These are phyloP conservation scores for Scaptomyza graminum DNA, from an alignment of 1,140 invertebrate genomes.

Conservation along the genomic window DNA sequence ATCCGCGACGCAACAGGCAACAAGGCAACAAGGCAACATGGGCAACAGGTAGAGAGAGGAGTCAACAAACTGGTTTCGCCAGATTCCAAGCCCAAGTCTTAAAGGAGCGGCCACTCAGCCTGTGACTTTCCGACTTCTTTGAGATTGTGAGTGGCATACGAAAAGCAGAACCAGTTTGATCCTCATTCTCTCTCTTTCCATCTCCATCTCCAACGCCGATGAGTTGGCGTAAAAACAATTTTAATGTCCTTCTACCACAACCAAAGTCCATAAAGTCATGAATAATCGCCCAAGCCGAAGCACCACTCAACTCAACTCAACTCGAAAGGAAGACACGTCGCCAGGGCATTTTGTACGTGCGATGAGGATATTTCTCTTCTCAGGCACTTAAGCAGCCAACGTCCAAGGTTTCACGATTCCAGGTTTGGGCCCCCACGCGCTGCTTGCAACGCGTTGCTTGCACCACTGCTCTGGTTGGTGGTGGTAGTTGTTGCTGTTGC, in stretches of 20 bases:
- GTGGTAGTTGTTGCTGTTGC: conserved; percentile 1
- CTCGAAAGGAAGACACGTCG: conserved; percentile 9
- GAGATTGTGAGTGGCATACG: conserved; percentile 73
- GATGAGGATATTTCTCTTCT: conserved; percentile 53
- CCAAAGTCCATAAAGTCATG: conserved; percentile 76
- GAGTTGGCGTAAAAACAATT: conserved; percentile 82
- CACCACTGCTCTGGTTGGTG: neutral
- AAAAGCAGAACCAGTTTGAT: conserved; percentile 77
- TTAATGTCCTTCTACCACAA: conserved; percentile 73
- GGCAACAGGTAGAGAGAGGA: conserved; percentile 60
- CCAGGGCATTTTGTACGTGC: conserved; percentile 51
- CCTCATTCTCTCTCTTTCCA: no score
- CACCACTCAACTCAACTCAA: no score
- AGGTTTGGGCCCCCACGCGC: conserved; percentile 30
- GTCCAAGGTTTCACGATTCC: neutral
- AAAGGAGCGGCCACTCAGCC: conserved; percentile 52
- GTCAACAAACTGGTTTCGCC: conserved; percentile 68
- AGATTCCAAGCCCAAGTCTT: conserved; percentile 41
- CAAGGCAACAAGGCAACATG: conserved; percentile 9
- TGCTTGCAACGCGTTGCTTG: neutral
- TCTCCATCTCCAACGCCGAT: no score
- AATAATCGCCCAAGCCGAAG: conserved; percentile 73
- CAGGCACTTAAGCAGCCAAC: conserved; percentile 20
- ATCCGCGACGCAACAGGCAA: conserved; percentile 55
- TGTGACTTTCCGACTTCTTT: conserved; percentile 29